Conservation (phyloP, 1,140 invertebrate genomes). For the Drosophila bifasciata region DNA sequence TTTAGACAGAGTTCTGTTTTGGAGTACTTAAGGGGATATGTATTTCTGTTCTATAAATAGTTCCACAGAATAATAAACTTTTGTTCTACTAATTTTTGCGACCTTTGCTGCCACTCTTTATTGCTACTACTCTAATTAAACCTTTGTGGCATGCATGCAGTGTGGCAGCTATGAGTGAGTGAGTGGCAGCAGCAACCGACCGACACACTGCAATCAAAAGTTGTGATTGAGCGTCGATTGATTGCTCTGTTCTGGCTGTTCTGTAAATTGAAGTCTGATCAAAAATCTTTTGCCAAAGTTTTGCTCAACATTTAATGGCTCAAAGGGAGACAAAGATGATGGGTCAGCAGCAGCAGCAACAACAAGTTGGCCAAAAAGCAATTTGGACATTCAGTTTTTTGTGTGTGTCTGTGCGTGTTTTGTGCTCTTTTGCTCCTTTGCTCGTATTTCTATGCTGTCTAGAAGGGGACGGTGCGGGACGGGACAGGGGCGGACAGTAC, state of each 20-base stretch:
- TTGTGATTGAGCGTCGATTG: conserved; percentile 21
- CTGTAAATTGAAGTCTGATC: conserved; percentile 9
- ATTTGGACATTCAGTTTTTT: conserved; percentile 43
- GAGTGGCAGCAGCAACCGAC: too few relatives aligned
- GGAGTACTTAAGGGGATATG: too few relatives aligned
- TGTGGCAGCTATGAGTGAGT: too few relatives aligned
- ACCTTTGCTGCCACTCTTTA: too few relatives aligned
- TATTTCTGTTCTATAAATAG: too few relatives aligned
- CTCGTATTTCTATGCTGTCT: conserved; percentile 21
- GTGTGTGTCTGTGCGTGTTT: too few relatives aligned
- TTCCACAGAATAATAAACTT: too few relatives aligned
- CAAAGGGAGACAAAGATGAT: conserved; percentile 27
- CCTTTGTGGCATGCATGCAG: too few relatives aligned
- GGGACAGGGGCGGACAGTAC: not conserved
- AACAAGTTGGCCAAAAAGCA: conserved; percentile 40
- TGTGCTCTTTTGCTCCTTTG: not conserved
- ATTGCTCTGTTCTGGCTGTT: conserved; percentile 16
- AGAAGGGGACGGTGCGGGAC: too few relatives aligned
- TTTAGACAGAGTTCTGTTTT: too few relatives aligned
- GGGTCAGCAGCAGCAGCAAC: conserved; percentile 24
- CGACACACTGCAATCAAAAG: not conserved
- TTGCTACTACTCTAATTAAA: too few relatives aligned
- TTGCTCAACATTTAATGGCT: conserved; percentile 36
- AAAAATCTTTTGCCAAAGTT: conserved; percentile 14
- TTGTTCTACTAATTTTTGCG: too few relatives aligned